Percentiles rank a stretch among this genome's conserved stretches.
Conservation (phyloP, 2,888 invertebrate species). For the Trilocha varians region DNA sequence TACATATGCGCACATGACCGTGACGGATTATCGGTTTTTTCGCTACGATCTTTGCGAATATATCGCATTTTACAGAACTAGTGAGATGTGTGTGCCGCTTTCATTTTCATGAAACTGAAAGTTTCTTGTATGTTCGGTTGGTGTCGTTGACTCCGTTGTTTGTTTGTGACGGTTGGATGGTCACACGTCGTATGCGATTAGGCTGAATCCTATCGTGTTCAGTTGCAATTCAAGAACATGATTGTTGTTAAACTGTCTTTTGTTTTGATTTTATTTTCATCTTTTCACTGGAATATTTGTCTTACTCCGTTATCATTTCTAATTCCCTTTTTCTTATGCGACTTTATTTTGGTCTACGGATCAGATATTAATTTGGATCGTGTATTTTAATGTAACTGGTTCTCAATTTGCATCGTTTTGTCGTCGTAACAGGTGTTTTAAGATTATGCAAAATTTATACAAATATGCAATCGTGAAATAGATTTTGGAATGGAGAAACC, state of each 20-base stretch:
- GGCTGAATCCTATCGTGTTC: conserved; percentile 51
- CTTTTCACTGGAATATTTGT: conserved; percentile 18
- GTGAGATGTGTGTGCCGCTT: conserved; percentile 57
- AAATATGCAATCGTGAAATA: background rate
- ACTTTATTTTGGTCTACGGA: background rate
- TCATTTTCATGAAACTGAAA: conserved; percentile 71
- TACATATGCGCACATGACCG: conserved; percentile 37
- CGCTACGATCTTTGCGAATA: conserved; percentile 55
- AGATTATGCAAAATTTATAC: background rate
- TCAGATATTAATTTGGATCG: background rate
- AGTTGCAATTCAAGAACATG: conserved; percentile 35
- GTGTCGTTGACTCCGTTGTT: conserved; percentile 68
- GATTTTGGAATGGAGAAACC: background rate
- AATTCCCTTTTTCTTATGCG: background rate
- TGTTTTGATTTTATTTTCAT: conserved; percentile 46
- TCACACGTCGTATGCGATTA: conserved; percentile 34
- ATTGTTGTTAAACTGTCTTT: conserved; percentile 51
- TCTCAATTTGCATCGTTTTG: background rate
- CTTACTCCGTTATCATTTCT: background rate
- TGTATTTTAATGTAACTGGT: background rate
- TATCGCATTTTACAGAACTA: conserved; percentile 42
- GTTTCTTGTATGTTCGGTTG: conserved; percentile 63
- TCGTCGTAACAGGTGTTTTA: too few relatives aligned
- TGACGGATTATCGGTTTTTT: conserved; percentile 60
- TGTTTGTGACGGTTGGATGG: conserved; percentile 66